phyloP scores from a whole-genome alignment of 2,888 invertebrate species.

The Drymonia ruficornis region DNA sequence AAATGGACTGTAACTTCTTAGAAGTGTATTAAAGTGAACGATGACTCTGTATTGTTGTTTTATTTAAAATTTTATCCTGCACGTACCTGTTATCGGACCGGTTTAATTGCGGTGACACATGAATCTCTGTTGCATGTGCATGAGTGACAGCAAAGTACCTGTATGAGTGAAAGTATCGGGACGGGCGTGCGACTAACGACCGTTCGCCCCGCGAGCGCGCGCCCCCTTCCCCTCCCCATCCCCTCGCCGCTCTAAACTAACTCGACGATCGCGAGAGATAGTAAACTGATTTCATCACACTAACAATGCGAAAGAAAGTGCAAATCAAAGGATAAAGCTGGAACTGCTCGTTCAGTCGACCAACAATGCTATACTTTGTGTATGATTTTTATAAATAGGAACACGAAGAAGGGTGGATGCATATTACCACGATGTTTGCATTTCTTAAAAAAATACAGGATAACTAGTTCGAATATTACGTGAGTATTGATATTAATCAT shows the following conservation, averaged over 20 bases:
- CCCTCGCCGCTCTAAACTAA: slow-evolving; percentile 66
- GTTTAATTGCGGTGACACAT: slow-evolving; percentile 34
- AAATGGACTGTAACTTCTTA: slow-evolving; percentile 42
- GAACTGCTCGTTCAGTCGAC: slow-evolving; percentile 50
- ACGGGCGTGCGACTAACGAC: slow-evolving; percentile 68
- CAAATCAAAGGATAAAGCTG: slow-evolving; percentile 78
- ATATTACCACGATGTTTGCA: too few relatives aligned
- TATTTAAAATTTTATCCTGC: slow-evolving; percentile 8
- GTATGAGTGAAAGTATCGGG: slow-evolving; percentile 76
- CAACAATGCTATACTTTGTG: background rate
- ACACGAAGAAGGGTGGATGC: background rate
- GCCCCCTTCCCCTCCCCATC: slow-evolving; percentile 36
- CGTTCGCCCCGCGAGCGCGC: slow-evolving; percentile 43
- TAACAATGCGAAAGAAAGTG: slow-evolving; percentile 81
- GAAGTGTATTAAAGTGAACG: slow-evolving; percentile 42
- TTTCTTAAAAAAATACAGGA: too few relatives aligned
- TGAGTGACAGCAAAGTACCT: slow-evolving; percentile 64
- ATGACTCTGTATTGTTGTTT: slow-evolving; percentile 39
- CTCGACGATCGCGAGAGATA: slow-evolving; percentile 71
- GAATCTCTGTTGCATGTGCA: slow-evolving; percentile 60
- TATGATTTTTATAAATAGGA: background rate
- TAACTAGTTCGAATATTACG: too few relatives aligned
- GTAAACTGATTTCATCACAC: slow-evolving; percentile 75
- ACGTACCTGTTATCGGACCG: slow-evolving; percentile 20
- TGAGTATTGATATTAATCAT: too few relatives aligned